Percentiles rank a stretch among this genome's conserved stretches.
Evolutionary conservation across 2,797 vertebrate genomes (phyloP).

Genomic region (Botia kubotai): DNA sequence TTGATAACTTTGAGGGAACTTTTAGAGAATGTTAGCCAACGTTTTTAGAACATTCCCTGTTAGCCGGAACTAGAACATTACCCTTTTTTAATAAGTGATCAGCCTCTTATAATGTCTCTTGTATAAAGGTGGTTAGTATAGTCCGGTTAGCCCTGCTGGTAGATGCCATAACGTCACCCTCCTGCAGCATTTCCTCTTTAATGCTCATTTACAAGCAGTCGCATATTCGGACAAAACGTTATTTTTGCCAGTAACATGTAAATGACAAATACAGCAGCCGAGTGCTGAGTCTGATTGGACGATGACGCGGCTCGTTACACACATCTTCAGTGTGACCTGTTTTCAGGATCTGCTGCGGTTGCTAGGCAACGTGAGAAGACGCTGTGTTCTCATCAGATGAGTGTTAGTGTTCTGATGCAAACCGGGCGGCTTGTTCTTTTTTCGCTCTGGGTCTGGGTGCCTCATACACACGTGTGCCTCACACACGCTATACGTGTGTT

Average conservation of each 20-base stretch:
- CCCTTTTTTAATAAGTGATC: not conserved
- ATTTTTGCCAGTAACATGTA: not conserved
- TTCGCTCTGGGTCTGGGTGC: not conserved
- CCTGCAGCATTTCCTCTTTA: not conserved
- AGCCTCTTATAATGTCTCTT: not conserved
- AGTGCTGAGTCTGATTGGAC: not conserved
- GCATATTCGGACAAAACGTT: not conserved
- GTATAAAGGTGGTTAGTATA: not conserved
- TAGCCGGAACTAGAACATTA: too few relatives aligned
- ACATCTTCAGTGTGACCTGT: slow-evolving; percentile 39
- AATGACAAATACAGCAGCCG: not conserved
- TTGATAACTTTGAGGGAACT: too few relatives aligned
- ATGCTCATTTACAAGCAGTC: not conserved
- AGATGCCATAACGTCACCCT: too few relatives aligned
- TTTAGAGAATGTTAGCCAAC: too few relatives aligned
- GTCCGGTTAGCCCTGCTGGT: too few relatives aligned
- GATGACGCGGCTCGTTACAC: slow-evolving; percentile 6
- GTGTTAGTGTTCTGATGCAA: slow-evolving; percentile 18
- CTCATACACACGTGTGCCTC: not conserved
- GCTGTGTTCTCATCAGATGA: slow-evolving; percentile 54
- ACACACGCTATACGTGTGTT: slow-evolving; percentile 10
- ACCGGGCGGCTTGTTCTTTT: slow-evolving; percentile 17
- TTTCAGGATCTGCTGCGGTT: slow-evolving; percentile 54
- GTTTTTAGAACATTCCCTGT: too few relatives aligned
- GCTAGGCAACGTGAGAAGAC: slow-evolving; percentile 53